A percentile compares a stretch with the other conserved stretches of the same genome.
Evolutionary conservation across 2,797 vertebrate species (phyloP).

Genomic region (Moxostoma hubbsi): DNA sequence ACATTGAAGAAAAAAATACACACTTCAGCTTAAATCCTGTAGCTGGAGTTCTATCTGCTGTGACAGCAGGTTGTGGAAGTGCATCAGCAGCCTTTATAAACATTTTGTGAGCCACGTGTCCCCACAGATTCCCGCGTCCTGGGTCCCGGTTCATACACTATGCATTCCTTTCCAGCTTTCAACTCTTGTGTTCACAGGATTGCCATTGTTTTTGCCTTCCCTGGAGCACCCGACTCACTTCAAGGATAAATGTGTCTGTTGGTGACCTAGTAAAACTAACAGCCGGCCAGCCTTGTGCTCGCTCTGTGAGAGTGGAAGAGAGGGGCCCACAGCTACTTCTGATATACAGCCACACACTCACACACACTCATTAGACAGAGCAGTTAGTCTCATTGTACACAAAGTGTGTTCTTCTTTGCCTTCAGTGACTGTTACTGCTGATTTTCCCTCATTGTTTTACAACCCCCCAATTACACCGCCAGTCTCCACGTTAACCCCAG

Average conservation of each 20-base stretch:
- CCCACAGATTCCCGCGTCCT: constrained; percentile 34
- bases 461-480: too few species aligned
- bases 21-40: too few species aligned
- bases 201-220: constrained; percentile 53
- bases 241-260: constrained; percentile 58
- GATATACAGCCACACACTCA: background rate
- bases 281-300: constrained; percentile 45
- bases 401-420: constrained; percentile 19
- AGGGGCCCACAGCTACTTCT: constrained; percentile 31
- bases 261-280: constrained; percentile 63
- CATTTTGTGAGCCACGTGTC: constrained; percentile 31
- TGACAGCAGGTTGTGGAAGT: constrained; percentile 43
- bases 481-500: too few species aligned
- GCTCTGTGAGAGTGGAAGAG: constrained; percentile 46
- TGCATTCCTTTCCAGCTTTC: constrained; percentile 49
- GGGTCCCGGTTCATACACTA: constrained; percentile 42
- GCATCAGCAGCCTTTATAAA: constrained; percentile 43
- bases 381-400: background rate
- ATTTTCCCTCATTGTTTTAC: too few species aligned
- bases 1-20: too few species aligned
- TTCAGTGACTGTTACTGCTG: background rate
- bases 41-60: constrained; percentile 1
- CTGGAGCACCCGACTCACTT: constrained; percentile 43
- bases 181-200: constrained; percentile 34
- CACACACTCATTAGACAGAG: background rate